Evolutionary conservation across 2,113 vertebrate genomes (phyloP), one percentile per base, ranked within the genome.

Genomic region (Scomber scombrus): DNA sequence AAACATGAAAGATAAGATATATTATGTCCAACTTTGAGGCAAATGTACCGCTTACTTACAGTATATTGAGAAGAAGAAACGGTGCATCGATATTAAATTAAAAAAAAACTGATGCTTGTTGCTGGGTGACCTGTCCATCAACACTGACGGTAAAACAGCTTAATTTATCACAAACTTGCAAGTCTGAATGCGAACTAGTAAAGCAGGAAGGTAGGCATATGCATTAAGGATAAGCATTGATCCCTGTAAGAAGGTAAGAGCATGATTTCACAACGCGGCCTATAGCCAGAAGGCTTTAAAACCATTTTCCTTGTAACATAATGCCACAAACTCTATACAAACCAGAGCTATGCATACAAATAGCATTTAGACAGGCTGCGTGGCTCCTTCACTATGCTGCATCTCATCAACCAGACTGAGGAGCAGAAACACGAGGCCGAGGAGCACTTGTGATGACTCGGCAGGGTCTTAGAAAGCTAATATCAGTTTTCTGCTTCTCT

Each of bases 171-270:
- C 58, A 29, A 47, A 57, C 49, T 11, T 56, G 49, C 0, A 0
- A 54, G 58, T 23, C 26, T 50, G 73, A 78, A 60, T 43, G 62
- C 19, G 19, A 54, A 54, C 16, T 60, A 62, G 47, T 50, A 67
- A 56, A 75, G 8, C 73, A 57, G 49, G 21, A 65, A 58, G 45
- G 15, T 23, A 16, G 62, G 13, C 8, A 45, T 64, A 45, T 66
- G 56, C 79, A 72, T 71, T 72, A 71, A 78, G 72, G 50, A 58
- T 23, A 66, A 72, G 52, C 67, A 82, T 18, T 71, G 67, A 71
- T 63, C 81, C 67, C 68, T 62, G 31, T 43, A 5, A 85, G 81
- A 63, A 29, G 67, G 66, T 11, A 80, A 52, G 14, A 40, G 71
- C 46, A 60, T 0, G 55, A 78, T 57, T 81, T 81, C 70, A 78